phyloP scores from a whole-genome alignment of 2,113 vertebrate genomes.

The Mus musculus region GRCm39 chr13:100945501-100946000 shows the following conservation, averaged over 20 bases:
- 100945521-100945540: slow-evolving; percentile 8
- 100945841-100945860: not conserved
- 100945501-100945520: not conserved
- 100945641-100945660: slow-evolving; percentile 88
- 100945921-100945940: not conserved
- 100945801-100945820: slow-evolving; percentile 68
- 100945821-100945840: slow-evolving; percentile 32
- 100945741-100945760: slow-evolving; percentile 99
- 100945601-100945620: slow-evolving; percentile 96
- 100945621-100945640: slow-evolving; percentile 87
- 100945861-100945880: slow-evolving; percentile 6
- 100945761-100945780: slow-evolving; percentile 96
- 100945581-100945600: slow-evolving; percentile 94
- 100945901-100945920: slow-evolving; percentile 40
- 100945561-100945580: not conserved
- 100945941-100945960: slow-evolving; percentile 25
- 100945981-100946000: slow-evolving; percentile 50
- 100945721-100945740: slow-evolving; percentile 96
- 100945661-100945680: slow-evolving; percentile 92
- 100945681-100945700: slow-evolving; percentile 92
- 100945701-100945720: slow-evolving; percentile 90
- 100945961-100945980: slow-evolving; percentile 43
- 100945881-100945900: slow-evolving; percentile 39
- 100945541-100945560: not conserved
- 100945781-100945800: slow-evolving; percentile 92